Conservation (phyloP, 2,888 invertebrate genomes). For the Caradrina kadenii region DNA sequence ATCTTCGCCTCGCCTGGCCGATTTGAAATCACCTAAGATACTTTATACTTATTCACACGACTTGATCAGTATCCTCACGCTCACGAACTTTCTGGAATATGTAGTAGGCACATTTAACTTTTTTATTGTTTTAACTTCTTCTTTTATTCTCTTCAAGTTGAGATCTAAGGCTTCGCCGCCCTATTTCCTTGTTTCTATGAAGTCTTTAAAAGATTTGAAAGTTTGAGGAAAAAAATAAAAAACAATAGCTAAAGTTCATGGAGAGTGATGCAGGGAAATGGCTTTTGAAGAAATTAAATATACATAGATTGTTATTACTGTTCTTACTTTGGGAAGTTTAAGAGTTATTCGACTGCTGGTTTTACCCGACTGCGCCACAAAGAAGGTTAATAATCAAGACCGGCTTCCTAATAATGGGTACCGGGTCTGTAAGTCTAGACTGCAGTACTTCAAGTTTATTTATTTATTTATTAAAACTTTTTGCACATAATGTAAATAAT, state of each 20-base stretch:
- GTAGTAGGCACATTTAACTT: slow-evolving; percentile 10
- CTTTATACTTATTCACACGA: neutral
- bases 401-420: too few relatives aligned
- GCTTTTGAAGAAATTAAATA: slow-evolving; percentile 3
- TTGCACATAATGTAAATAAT: too few relatives aligned
- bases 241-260: slow-evolving; percentile 11
- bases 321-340: slow-evolving; percentile 1
- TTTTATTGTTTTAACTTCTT: slow-evolving; percentile 43
- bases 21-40: too few relatives aligned
- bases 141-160: slow-evolving; percentile 3
- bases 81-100: neutral
- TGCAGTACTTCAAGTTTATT: too few relatives aligned
- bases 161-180: neutral
- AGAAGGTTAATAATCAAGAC: too few relatives aligned
- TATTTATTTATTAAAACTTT: too few relatives aligned
- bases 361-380: too few relatives aligned
- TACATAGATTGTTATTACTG: neutral
- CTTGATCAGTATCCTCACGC: neutral
- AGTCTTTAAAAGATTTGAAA: slow-evolving; percentile 39
- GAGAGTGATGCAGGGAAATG: slow-evolving; percentile 13
- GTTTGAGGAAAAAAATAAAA: slow-evolving; percentile 25
- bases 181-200: neutral
- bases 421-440: too few relatives aligned
- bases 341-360: neutral
- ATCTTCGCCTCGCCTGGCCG: too few relatives aligned